phyloP scores from a whole-genome alignment of 2,888 invertebrate species.

The Tenthredo mesomela region DNA sequence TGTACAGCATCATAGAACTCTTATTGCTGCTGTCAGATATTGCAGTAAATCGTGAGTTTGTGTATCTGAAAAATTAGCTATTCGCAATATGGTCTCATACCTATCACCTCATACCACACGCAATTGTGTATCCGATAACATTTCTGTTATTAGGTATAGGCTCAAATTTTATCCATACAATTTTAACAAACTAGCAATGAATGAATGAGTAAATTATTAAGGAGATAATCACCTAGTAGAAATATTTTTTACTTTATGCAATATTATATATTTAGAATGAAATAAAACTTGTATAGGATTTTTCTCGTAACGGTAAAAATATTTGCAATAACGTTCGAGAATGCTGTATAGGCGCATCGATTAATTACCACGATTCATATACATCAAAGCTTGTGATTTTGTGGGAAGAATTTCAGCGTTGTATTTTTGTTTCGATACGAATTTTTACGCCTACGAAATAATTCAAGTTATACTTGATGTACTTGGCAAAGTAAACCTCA shows the following conservation, averaged over 20 bases:
- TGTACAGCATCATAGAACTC: background rate
- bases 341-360: background rate
- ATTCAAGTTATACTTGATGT: conserved; percentile 6
- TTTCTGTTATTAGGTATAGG: background rate
- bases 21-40: background rate
- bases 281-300: background rate
- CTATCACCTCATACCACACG: background rate
- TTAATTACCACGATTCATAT: conserved; percentile 2
- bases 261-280: background rate
- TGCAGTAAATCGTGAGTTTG: background rate
- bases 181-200: background rate
- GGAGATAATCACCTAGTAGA: background rate
- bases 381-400: conserved; percentile 6
- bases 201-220: background rate
- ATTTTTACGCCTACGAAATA: conserved; percentile 7
- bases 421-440: background rate
- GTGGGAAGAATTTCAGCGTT: background rate
- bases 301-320: background rate
- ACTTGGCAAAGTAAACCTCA: background rate
- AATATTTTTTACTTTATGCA: background rate
- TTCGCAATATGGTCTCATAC: background rate
- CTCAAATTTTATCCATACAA: background rate
- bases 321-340: background rate
- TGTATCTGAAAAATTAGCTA: background rate
- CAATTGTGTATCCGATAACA: background rate